Evolutionary conservation across 2,113 vertebrate species (phyloP), one percentile per base, ranked within the genome.

Genomic region (Copsychus sechellarum): DNA sequence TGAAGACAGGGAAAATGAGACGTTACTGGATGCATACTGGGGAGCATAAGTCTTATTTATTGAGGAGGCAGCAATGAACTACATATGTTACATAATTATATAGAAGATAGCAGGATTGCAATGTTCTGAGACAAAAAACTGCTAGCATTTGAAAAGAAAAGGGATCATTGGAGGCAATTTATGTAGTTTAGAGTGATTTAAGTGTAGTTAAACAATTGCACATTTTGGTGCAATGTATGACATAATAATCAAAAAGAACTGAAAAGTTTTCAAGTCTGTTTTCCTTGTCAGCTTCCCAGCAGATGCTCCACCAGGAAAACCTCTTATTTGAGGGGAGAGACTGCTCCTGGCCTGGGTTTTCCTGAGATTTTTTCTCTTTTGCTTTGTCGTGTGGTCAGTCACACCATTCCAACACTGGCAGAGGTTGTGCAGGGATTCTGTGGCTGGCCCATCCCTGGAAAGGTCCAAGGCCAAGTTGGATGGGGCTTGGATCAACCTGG

Each of bases 101-200:
- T 33, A 16, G 82, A 91, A 95, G 74, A 90, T 40, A 34, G 77
- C 83, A 93, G 73, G 38, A 95, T 91, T 86, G 69, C 47, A 47
- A n/a, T 36, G 48, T 60, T 95, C 89, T 33, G 61, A 80, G 81
- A 85, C 53, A 70, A 78, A 74, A 87, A 81, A 48, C 11, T 84
- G 64, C 60, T 86, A 88, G 79, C 51, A 34, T 74, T 88, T 60
- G 71, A 43, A 77, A 21, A 66, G 21, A 66, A 72, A 14, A 36
- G 22, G 11, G 34, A 89, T 94, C 51, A 69, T 42, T 83, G 5
- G 9, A 79, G 36, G 62, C 43, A 93, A 93, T 95, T 95, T 87
- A 26, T 72, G 91, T 60, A 91, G 50, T 97, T 97, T 79, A 83
- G 78, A 66, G 72, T 50, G 54, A 91, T 95, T 96, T 96, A 67